Evolutionary conservation across 2,888 invertebrate species (phyloP).

Genomic region (Lamellibrachia columna): DNA sequence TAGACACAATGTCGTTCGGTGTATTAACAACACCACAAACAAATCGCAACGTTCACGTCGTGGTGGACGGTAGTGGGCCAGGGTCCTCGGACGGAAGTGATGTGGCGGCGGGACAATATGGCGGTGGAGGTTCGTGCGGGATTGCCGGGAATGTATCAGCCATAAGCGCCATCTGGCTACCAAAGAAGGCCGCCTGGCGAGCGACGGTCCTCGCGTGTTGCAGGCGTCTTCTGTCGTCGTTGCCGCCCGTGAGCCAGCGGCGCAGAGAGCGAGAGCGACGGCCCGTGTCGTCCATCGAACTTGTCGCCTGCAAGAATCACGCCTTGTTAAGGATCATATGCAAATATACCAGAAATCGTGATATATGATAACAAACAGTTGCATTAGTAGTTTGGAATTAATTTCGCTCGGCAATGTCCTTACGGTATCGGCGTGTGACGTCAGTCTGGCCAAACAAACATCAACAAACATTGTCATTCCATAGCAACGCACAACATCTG

Average conservation of each 20-base stretch:
- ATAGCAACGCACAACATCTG: too few species aligned
- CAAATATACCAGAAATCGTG: not conserved
- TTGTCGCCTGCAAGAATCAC: not conserved
- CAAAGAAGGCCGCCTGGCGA: not conserved
- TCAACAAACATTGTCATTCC: too few species aligned
- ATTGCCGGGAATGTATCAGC: not conserved
- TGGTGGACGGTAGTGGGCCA: not conserved
- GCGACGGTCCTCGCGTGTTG: constrained; percentile 1
- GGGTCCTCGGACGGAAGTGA: not conserved
- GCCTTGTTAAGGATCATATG: not conserved
- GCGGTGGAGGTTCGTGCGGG: constrained; percentile 2
- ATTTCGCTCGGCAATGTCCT: too few species aligned
- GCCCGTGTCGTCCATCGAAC: not conserved
- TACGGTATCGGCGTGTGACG: too few species aligned
- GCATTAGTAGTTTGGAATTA: too few species aligned
- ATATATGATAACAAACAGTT: not conserved
- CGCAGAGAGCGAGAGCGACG: not conserved
- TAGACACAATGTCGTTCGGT: too few species aligned
- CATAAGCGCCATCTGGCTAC: constrained; percentile 1
- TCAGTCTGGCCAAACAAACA: too few species aligned
- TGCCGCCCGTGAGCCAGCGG: not conserved
- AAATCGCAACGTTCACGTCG: not conserved
- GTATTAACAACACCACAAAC: not conserved
- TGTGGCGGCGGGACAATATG: not conserved
- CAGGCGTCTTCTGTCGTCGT: not conserved